Conservation (phyloP, 2,797 vertebrate genomes). For the Loris lydekkerianus region DNA sequence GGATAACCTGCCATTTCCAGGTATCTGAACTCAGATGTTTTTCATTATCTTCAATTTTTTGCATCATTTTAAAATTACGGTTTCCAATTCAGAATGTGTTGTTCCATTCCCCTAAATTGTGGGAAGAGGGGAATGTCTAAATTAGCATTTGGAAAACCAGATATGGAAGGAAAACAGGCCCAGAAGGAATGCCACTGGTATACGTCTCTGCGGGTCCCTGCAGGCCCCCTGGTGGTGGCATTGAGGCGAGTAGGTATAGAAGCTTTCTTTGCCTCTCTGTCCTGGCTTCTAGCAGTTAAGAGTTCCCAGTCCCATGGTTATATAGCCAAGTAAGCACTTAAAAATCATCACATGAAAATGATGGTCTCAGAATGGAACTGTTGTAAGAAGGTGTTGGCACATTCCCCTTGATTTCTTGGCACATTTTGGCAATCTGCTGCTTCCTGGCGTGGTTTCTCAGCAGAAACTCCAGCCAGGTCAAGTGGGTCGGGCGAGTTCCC, state of each 20-base stretch:
- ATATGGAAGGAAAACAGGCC: not conserved
- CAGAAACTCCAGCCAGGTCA: not conserved
- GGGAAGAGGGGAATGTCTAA: constrained; percentile 1
- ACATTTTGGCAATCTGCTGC: not conserved
- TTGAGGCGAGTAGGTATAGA: not conserved
- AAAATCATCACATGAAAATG: not conserved
- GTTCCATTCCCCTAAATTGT: constrained; percentile 25
- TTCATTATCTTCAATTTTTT: constrained; percentile 64
- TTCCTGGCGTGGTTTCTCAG: not conserved
- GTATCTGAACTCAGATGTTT: constrained; percentile 61
- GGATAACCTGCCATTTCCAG: constrained; percentile 6
- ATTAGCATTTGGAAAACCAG: constrained; percentile 17
- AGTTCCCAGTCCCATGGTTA: not conserved
- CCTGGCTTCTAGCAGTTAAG: not conserved
- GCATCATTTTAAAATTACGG: constrained; percentile 64
- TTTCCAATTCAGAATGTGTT: constrained; percentile 47
- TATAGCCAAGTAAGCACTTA: not conserved
- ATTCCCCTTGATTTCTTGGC: not conserved
- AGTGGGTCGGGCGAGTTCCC: not conserved
- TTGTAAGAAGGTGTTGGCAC: not conserved
- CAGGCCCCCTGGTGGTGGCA: constrained; percentile 65
- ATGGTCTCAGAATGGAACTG: not conserved
- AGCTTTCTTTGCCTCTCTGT: not conserved
- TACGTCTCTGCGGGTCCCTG: not conserved
- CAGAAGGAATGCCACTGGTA: not conserved